Evolutionary conservation across 2,113 vertebrate genomes (phyloP).

Genomic region (Lates calcarifer): DNA sequence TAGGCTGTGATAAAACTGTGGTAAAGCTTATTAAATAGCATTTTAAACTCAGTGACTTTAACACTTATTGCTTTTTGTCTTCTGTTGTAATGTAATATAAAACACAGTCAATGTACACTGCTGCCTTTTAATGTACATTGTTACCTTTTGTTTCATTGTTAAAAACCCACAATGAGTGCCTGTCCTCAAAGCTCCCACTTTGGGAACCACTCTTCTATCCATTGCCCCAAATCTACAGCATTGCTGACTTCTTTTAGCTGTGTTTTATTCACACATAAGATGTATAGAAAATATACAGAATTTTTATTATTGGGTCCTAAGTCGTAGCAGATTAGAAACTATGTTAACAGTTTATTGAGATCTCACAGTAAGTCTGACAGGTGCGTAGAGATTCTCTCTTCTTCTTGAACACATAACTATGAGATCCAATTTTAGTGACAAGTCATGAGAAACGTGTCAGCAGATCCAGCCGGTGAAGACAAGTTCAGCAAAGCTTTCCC

Average conservation of each 20-base stretch:
- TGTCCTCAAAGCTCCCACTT: neutral
- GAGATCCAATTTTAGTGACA: neutral
- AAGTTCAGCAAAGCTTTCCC: conserved; percentile 49
- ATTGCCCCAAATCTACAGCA: too few species aligned
- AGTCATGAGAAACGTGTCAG: conserved; percentile 21
- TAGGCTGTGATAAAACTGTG: too few species aligned
- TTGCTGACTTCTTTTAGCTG: neutral
- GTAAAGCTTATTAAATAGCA: too few species aligned
- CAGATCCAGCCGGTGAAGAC: conserved; percentile 19
- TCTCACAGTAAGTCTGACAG: neutral
- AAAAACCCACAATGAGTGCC: too few species aligned
- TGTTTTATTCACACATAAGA: neutral
- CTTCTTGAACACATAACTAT: neutral
- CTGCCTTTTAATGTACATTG: too few species aligned
- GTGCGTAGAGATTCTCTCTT: neutral
- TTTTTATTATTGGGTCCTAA: neutral
- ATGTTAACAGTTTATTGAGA: neutral
- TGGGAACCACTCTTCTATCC: neutral
- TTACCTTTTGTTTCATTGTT: too few species aligned
- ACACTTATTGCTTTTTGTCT: too few species aligned
- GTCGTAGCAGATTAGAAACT: neutral
- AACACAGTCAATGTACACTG: too few species aligned
- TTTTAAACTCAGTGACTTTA: too few species aligned
- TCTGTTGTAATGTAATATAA: too few species aligned
- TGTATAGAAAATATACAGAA: neutral